Evolutionary conservation across 2,113 vertebrate genomes (phyloP), one percentile per base, ranked within the genome.

Genomic region (Puntigrus tetrazona): DNA sequence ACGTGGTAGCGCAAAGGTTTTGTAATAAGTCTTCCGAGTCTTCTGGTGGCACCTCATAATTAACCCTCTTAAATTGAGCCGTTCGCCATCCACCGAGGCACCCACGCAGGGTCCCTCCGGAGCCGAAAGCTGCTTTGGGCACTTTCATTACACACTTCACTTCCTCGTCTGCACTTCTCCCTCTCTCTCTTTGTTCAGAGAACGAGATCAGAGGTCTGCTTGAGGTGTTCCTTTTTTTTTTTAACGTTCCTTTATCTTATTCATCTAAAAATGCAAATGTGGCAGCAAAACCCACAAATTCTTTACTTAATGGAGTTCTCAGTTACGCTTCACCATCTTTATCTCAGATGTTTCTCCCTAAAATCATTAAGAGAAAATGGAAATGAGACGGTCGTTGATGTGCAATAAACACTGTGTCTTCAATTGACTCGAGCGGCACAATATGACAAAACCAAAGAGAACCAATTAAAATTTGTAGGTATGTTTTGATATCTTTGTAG

Each of bases 91-190:
- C n/a, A 81, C 45, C n/a, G 7, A 45, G 59, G 55, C 34, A 73
- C 74, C 27, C 75, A 75, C 75, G 29, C 52, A 55, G 22, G 18
- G 31, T 82, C 86, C 75, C 75, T 85, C 47, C 5, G 16, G 38
- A 80, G 63, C 10, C 25, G 22, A 86, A 65, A 29, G 43, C n/a
- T 27, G 57, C 50, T 57, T 57, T 59, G 79, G 80, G 72, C 70
- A 47, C 59, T 29, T 87, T 85, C 79, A 85, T 83, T 83, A 78
- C 81, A 82, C 50, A 31, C 63, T 87, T 85, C 14, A 78, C 82
- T 84, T 87, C 34, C 36, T 3, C 3, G 69, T 9, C 47, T 59
- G 36, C 31, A 41, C 34, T 43, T 79, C 27, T 83, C 36, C 10
- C 76, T 77, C 50, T 47, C 41, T 9, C 43, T 27, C 45, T 36